Evolutionary conservation across 23 tunicate species (phyloP).

Genomic region (Trididemnum nubilum): DNA sequence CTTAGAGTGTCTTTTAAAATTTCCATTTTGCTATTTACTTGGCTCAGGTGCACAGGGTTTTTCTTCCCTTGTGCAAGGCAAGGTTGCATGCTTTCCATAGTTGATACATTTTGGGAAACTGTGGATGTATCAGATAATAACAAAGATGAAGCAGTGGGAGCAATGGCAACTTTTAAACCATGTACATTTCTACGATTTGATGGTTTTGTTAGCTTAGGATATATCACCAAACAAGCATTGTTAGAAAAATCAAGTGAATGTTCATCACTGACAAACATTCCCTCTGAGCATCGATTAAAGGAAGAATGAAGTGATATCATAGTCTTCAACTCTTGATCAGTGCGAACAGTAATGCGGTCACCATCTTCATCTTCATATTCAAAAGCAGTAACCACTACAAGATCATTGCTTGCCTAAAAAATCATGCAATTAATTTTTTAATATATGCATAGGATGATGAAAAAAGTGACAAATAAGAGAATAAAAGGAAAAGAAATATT

Average conservation of each 20-base stretch:
- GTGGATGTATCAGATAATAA: background rate
- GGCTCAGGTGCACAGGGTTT: background rate
- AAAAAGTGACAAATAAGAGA: background rate
- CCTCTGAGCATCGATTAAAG: background rate
- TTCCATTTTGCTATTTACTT: background rate
- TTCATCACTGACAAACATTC: slow-evolving; percentile 21
- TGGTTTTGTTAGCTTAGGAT: slow-evolving; percentile 70
- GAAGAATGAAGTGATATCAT: slow-evolving; percentile 69
- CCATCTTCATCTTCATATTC: slow-evolving; percentile 94
- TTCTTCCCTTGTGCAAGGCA: background rate
- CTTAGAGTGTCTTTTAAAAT: slow-evolving; percentile 18
- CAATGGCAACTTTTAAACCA: slow-evolving; percentile 75
- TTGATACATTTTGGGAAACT: background rate
- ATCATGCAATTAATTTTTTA: slow-evolving; percentile 6
- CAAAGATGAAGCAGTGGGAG: slow-evolving; percentile 63
- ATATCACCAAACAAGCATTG: slow-evolving; percentile 31
- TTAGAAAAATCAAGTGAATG: background rate
- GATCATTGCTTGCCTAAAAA: slow-evolving; percentile 73
- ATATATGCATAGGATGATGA: background rate
- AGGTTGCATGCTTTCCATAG: background rate
- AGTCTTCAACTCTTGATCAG: slow-evolving; percentile 75
- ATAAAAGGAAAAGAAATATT: too few relatives aligned
- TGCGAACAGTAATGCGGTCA: slow-evolving; percentile 82
- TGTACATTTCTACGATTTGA: slow-evolving; percentile 62
- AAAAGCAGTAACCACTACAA: slow-evolving; percentile 71